Conservation (phyloP, 1,140 invertebrate species). For the Proales similis region DNA sequence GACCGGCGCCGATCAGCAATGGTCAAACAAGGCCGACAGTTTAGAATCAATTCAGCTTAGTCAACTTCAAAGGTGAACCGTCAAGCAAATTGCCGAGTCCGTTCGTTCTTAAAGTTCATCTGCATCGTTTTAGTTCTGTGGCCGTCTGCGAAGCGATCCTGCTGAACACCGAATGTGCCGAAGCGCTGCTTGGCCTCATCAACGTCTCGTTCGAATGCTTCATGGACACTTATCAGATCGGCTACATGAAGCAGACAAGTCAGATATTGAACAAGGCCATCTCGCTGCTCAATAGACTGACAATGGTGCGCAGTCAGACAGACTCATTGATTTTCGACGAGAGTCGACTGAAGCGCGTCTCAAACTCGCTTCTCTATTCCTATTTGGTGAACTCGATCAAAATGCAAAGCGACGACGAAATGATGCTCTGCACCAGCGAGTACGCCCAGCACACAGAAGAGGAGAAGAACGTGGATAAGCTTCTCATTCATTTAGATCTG, state of each 20-base stretch:
- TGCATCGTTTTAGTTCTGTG: background rate
- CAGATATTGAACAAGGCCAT: conserved; percentile 20
- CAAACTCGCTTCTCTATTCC: conserved; percentile 10
- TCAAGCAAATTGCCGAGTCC: too few species aligned
- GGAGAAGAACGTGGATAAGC: conserved; percentile 18
- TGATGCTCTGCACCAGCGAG: background rate
- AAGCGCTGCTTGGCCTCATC: conserved; percentile 12
- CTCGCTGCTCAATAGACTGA: conserved; percentile 24
- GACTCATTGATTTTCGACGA: too few species aligned
- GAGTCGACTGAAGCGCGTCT: background rate
- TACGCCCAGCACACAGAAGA: conserved; percentile 14
- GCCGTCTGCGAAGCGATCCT: conserved; percentile 23
- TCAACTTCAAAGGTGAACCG: too few species aligned
- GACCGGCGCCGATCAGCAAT: too few species aligned
- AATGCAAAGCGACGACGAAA: background rate
- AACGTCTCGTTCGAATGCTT: conserved; percentile 14
- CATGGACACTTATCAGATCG: background rate
- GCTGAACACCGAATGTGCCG: conserved; percentile 32
- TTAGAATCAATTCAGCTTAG: too few species aligned
- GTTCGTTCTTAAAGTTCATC: conserved; percentile 11
- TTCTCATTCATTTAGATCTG: conserved; percentile 24
- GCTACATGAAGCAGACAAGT: conserved; percentile 4
- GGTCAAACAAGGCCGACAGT: too few species aligned
- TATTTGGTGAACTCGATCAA: conserved; percentile 15
- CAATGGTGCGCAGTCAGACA: too few species aligned